Conservation (phyloP, 2,797 vertebrate genomes). For the Scomberomorus guttatus region DNA sequence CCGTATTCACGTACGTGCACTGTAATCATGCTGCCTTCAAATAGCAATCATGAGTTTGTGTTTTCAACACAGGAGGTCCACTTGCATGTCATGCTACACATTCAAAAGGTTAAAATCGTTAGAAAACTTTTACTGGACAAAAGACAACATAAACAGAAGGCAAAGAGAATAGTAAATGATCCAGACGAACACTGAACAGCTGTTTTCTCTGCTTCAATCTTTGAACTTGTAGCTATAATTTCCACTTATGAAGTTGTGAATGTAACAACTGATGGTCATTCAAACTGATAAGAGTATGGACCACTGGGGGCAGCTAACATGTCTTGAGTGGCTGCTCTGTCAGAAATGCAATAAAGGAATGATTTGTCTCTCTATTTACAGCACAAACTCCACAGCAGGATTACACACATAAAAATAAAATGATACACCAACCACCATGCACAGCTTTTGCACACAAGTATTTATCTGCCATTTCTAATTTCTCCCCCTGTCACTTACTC, state of each 20-base stretch:
- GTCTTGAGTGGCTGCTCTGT: background rate
- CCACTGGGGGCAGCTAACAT: background rate
- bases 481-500: background rate
- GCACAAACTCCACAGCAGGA: background rate
- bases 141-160: background rate
- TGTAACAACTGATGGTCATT: background rate
- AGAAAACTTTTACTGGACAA: background rate
- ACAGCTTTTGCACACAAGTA: background rate
- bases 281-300: background rate
- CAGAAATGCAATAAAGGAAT: no score
- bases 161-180: background rate
- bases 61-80: background rate
- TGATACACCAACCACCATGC: no score
- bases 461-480: slow-evolving; percentile 19
- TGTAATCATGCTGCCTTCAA: slow-evolving; percentile 25
- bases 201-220: no score
- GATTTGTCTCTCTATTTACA: no score
- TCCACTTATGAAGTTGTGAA: background rate
- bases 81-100: background rate
- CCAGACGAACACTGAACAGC: background rate
- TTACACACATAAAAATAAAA: background rate
- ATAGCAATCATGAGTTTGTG: background rate
- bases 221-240: background rate
- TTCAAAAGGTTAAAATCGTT: background rate
- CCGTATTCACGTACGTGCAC: background rate